Percentiles rank a stretch among this genome's conserved stretches.
These are phyloP conservation scores for Tupaia tana DNA, from an alignment of 2,113 vertebrate species.

Conservation along the genomic window DNA sequence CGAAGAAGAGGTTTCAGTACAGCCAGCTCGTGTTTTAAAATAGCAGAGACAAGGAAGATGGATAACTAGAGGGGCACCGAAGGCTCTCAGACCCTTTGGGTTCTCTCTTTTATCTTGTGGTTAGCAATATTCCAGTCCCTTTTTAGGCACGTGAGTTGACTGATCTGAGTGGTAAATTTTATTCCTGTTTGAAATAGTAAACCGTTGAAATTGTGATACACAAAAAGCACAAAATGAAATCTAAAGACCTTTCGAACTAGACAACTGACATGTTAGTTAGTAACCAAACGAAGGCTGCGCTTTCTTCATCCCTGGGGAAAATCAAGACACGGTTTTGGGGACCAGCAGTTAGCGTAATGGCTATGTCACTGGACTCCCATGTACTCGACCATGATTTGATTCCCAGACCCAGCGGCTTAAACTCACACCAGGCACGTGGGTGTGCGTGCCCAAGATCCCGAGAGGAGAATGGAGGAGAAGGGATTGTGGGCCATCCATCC, in stretches of 20 bases:
- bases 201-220: not conserved
- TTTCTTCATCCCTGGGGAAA: not conserved
- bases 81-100: not conserved
- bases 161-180: not conserved
- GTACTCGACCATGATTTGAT: too few species aligned
- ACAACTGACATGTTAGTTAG: not conserved
- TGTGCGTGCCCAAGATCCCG: too few species aligned
- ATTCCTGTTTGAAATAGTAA: not conserved
- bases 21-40: not conserved
- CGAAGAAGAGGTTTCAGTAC: not conserved
- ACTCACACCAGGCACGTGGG: too few species aligned
- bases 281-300: not conserved
- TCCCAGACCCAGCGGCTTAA: too few species aligned
- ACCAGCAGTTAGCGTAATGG: too few species aligned
- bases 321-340: too few species aligned
- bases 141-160: not conserved
- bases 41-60: not conserved
- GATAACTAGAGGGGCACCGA: not conserved
- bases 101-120: not conserved
- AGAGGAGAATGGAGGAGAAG: too few species aligned
- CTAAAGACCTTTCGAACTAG: not conserved
- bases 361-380: too few species aligned
- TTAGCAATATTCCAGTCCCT: not conserved
- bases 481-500: too few species aligned
- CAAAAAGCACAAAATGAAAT: not conserved